These are phyloP conservation scores for Atlantisia rogersi DNA, from an alignment of 2,113 vertebrate species.

Conservation along the genomic window DNA sequence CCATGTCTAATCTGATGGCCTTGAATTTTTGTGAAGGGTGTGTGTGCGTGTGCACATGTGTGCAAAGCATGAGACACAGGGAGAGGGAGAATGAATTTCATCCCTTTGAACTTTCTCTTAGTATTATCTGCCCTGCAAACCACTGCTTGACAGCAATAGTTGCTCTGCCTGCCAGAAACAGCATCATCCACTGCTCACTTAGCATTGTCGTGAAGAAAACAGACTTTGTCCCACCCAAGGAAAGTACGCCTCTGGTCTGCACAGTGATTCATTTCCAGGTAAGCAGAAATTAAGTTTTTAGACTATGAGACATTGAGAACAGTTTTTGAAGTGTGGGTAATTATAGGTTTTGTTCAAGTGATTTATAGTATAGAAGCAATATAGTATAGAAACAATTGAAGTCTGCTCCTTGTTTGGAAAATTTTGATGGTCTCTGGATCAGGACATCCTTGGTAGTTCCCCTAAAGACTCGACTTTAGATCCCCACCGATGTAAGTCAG, in stretches of 20 bases:
- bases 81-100: not conserved
- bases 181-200: not conserved
- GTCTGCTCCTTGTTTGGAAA: not conserved
- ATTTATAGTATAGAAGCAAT: too few species aligned
- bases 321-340: not conserved
- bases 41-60: not conserved
- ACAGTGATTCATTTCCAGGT: conserved; percentile 27
- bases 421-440: not conserved
- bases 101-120: not conserved
- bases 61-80: not conserved
- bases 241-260: not conserved
- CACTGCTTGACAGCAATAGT: not conserved
- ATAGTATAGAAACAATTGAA: not conserved
- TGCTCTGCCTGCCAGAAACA: not conserved
- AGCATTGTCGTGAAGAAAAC: not conserved
- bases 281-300: conserved; percentile 1
- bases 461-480: not conserved
- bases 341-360: not conserved
- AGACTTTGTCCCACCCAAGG: not conserved
- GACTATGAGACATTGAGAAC: not conserved
- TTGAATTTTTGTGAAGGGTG: conserved; percentile 8
- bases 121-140: not conserved
- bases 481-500: fast-evolving
- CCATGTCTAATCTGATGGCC: not conserved
- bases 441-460: not conserved